These are phyloP conservation scores for Petrolisthes manimaculis DNA, from an alignment of 2,888 invertebrate genomes.

Conservation along the genomic window DNA sequence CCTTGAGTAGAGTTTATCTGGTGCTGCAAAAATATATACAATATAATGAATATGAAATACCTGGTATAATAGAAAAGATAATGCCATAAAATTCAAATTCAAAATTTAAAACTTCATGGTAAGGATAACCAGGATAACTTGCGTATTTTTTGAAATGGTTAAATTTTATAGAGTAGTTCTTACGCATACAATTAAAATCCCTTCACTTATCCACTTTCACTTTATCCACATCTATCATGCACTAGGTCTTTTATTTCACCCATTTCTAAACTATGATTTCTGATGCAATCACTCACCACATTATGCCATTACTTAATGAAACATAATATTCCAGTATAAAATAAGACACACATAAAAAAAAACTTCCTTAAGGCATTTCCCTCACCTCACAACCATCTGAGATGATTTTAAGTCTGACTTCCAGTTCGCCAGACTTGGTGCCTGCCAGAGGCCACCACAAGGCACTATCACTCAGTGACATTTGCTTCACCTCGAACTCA, in stretches of 20 bases:
- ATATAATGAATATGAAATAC: neutral
- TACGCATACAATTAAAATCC: too few species aligned
- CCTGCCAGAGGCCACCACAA: constrained; percentile 72
- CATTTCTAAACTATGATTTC: too few species aligned
- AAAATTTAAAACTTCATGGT: too few species aligned
- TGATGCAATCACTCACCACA: neutral
- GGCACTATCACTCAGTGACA: constrained; percentile 71
- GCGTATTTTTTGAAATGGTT: too few species aligned
- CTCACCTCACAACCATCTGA: constrained; percentile 68
- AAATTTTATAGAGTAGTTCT: too few species aligned
- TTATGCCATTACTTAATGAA: too few species aligned
- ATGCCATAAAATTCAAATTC: too few species aligned
- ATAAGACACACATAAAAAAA: neutral
- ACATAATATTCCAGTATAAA: neutral
- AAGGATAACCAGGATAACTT: too few species aligned
- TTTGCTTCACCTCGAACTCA: constrained; percentile 72
- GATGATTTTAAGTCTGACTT: constrained; percentile 71
- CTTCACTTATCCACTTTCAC: too few species aligned
- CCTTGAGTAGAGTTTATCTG: constrained; percentile 24
- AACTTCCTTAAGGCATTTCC: neutral
- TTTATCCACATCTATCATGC: too few species aligned
- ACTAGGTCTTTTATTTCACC: too few species aligned
- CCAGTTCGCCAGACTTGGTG: constrained; percentile 72
- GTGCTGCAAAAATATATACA: constrained; percentile 1
- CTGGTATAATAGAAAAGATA: neutral